Evolutionary conservation across 2,797 vertebrate species (phyloP).

Genomic region (Ficedula albicollis): DNA sequence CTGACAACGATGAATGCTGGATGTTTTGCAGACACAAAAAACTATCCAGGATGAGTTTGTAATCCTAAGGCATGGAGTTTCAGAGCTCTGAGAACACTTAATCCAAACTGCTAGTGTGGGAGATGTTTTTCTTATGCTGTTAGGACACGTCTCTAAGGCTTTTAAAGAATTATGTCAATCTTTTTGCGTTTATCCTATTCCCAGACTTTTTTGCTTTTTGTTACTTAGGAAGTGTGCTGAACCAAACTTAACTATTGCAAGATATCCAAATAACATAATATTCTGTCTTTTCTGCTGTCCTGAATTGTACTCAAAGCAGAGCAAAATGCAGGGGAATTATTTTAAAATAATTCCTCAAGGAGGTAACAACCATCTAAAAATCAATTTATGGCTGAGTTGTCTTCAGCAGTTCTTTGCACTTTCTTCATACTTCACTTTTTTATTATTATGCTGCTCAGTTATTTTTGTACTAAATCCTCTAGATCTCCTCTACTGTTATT

Average conservation of each 20-base stretch:
- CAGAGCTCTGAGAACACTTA: background rate
- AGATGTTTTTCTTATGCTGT: background rate
- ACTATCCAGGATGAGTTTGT: background rate
- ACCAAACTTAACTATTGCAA: background rate
- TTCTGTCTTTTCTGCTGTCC: background rate
- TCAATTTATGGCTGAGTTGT: background rate
- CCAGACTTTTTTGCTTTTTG: background rate
- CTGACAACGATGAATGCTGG: background rate
- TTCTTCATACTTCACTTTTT: background rate
- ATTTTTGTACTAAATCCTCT: background rate
- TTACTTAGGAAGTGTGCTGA: background rate
- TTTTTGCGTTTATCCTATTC: background rate
- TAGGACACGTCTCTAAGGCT: background rate
- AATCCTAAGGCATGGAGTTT: background rate
- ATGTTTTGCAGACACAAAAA: background rate
- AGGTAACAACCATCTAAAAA: background rate
- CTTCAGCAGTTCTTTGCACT: background rate
- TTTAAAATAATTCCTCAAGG: background rate
- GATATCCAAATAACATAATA: background rate
- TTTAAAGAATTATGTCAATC: background rate
- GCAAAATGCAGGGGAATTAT: background rate
- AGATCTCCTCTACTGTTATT: background rate
- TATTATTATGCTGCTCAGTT: background rate
- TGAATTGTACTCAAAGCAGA: background rate
- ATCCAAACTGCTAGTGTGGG: background rate